Percentiles rank a stretch among this genome's conserved stretches.
Evolutionary conservation across 2,113 vertebrate species (phyloP).

Genomic region (Mormoops blainvillei): DNA sequence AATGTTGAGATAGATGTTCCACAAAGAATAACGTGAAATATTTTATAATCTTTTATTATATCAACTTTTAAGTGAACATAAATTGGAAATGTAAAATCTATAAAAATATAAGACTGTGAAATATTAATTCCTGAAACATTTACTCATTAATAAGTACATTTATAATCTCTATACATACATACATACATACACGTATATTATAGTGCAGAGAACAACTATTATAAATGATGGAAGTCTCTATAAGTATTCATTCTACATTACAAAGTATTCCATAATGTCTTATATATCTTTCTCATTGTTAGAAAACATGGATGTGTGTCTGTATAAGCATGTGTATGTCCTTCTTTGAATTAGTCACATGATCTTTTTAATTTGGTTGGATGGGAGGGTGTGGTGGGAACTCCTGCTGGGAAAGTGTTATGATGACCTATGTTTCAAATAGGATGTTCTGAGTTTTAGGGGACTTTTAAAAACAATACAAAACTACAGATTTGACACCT

Average conservation of each 20-base stretch:
- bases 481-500: not conserved
- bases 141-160: not conserved
- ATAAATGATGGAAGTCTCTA: not conserved
- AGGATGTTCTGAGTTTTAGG: not conserved
- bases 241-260: not conserved
- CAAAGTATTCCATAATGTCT: not conserved
- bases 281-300: not conserved
- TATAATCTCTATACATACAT: not conserved
- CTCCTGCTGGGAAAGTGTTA: not conserved
- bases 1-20: not conserved
- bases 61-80: not conserved
- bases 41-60: constrained; percentile 11
- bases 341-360: not conserved
- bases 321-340: not conserved
- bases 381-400: not conserved
- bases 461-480: not conserved
- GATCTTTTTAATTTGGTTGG: not conserved
- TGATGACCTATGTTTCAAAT: not conserved
- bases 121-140: not conserved
- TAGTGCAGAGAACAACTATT: not conserved
- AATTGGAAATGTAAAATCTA: constrained; percentile 6
- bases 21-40: not conserved
- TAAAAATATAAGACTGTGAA: not conserved
- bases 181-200: not conserved
- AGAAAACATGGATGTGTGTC: not conserved